Evolutionary conservation across 2,888 invertebrate species (phyloP).

Genomic region (Mesodorylaimus sp.): DNA sequence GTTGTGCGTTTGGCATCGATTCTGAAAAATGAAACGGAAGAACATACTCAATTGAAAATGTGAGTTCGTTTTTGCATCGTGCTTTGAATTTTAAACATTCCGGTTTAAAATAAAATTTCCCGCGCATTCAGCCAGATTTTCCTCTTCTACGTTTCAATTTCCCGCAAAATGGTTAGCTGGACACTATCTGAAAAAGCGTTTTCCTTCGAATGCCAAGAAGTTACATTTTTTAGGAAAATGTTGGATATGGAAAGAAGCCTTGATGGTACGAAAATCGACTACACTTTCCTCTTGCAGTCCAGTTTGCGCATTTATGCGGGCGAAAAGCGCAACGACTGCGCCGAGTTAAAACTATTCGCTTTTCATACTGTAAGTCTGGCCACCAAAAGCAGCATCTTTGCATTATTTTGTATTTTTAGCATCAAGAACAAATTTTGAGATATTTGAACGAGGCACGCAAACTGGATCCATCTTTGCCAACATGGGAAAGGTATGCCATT

Average conservation of each 20-base stretch:
- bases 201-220: not conserved
- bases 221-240: slow-evolving; percentile 22
- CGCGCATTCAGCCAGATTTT: too few relatives aligned
- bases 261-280: slow-evolving; percentile 36
- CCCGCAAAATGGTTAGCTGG: too few relatives aligned
- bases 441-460: slow-evolving; percentile 35
- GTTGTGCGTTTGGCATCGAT: slow-evolving; percentile 34
- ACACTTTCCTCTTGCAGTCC: slow-evolving; percentile 37
- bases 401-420: slow-evolving; percentile 27
- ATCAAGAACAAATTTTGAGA: slow-evolving; percentile 33
- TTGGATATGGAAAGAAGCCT: slow-evolving; percentile 30
- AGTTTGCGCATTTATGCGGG: slow-evolving; percentile 35
- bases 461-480: slow-evolving; percentile 37
- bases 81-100: too few relatives aligned
- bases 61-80: too few relatives aligned
- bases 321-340: slow-evolving; percentile 37
- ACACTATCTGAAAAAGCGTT: not conserved
- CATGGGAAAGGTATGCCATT: slow-evolving; percentile 33
- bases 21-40: slow-evolving; percentile 28
- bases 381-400: too few relatives aligned
- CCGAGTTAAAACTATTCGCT: slow-evolving; percentile 33
- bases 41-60: slow-evolving; percentile 25
- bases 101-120: too few relatives aligned
- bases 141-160: too few relatives aligned
- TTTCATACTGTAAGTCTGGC: not conserved